These are phyloP conservation scores for Schizopygopsis malacanthus DNA, from an alignment of 2,797 vertebrate genomes.

Conservation along the genomic window DNA sequence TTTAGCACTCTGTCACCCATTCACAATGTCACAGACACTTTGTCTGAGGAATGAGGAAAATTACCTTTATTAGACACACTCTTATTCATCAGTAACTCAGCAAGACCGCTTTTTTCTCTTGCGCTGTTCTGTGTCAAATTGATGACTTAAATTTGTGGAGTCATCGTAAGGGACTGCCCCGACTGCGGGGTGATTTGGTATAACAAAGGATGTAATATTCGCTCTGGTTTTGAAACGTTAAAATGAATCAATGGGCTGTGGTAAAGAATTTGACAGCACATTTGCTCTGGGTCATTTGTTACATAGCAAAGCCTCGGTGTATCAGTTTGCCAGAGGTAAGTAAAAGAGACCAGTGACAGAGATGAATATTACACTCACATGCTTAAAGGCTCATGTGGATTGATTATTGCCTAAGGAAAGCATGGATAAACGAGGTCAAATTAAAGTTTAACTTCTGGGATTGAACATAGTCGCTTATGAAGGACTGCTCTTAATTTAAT, in stretches of 20 bases:
- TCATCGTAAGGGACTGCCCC: neutral
- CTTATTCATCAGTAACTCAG: conserved; percentile 18
- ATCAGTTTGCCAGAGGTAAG: conserved; percentile 30
- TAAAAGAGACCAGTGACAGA: conserved; percentile 18
- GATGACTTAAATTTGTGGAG: conserved; percentile 18
- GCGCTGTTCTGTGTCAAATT: neutral
- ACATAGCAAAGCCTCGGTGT: conserved; percentile 23
- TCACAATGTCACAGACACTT: conserved; percentile 14
- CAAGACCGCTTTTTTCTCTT: conserved; percentile 10
- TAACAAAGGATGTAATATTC: conserved; percentile 7
- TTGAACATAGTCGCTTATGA: neutral
- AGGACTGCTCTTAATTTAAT: neutral
- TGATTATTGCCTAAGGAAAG: conserved; percentile 28
- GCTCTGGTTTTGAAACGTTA: conserved; percentile 22
- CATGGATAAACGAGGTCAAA: neutral
- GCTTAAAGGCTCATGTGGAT: neutral
- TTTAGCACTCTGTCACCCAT: neutral
- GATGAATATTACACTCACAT: neutral
- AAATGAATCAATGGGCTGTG: conserved; percentile 17
- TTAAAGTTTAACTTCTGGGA: neutral
- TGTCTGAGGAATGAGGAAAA: conserved; percentile 12
- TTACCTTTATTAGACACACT: conserved; percentile 14
- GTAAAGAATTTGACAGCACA: conserved; percentile 24
- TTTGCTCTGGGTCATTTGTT: conserved; percentile 39
- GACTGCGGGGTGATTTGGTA: conserved; percentile 3